A percentile compares a stretch with the other conserved stretches of the same genome.
phyloP scores from a whole-genome alignment of 2,113 vertebrate genomes.

The Copsychus sechellarum region DNA sequence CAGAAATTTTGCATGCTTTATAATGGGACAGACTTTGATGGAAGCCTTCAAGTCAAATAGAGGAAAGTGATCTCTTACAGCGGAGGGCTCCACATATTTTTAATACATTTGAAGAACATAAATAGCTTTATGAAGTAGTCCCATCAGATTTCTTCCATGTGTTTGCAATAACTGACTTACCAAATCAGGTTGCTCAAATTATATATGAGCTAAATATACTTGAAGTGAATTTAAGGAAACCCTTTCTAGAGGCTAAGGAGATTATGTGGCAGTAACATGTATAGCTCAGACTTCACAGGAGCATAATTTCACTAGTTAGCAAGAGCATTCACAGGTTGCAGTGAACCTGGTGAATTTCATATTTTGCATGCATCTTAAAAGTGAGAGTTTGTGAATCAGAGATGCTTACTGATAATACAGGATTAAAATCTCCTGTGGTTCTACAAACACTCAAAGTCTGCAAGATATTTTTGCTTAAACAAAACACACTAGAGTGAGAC shows the following conservation, averaged over 20 bases:
- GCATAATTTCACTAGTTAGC: not conserved
- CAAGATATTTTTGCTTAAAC: not conserved
- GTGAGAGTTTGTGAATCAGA: not conserved
- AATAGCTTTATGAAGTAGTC: not conserved
- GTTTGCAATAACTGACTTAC: not conserved
- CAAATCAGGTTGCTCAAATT: not conserved
- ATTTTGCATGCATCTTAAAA: not conserved
- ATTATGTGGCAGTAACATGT: not conserved
- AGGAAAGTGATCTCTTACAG: not conserved
- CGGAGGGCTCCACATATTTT: not conserved
- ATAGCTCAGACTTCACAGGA: not conserved
- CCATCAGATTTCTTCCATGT: not conserved
- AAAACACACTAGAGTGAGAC: not conserved
- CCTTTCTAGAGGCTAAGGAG: not conserved
- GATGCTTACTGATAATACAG: not conserved
- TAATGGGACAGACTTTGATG: not conserved
- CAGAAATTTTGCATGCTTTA: not conserved
- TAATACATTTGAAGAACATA: not conserved
- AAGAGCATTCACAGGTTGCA: not conserved
- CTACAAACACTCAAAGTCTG: not conserved
- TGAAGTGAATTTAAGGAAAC: not conserved
- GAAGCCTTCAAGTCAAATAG: not conserved
- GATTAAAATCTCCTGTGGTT: not conserved
- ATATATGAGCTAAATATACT: not conserved
- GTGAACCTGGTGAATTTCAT: not conserved